A percentile compares a stretch with the other conserved stretches of the same genome.
Evolutionary conservation across 1,140 invertebrate species (phyloP).

Genomic region (Drosophila sechellia): DNA sequence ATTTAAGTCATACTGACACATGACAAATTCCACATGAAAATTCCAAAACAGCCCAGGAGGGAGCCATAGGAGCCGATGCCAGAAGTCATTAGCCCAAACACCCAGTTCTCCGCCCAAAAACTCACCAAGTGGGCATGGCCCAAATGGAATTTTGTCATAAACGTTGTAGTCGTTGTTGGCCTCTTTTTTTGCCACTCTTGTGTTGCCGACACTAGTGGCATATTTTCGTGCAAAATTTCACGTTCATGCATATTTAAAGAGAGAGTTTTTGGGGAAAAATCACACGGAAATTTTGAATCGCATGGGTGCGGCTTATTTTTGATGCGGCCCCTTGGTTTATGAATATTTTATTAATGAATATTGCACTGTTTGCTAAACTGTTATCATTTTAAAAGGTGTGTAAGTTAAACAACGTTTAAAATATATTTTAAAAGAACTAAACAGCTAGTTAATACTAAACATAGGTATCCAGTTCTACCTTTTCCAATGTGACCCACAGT

Average conservation of each 20-base stretch:
- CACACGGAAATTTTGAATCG: constrained; percentile 12
- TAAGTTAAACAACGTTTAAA: neutral
- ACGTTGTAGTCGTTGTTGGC: constrained; percentile 52
- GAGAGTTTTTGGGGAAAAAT: constrained; percentile 22
- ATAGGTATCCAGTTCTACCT: neutral
- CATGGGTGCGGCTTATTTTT: neutral
- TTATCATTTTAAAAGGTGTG: neutral
- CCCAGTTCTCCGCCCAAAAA: constrained; percentile 54
- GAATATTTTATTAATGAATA: constrained; percentile 11
- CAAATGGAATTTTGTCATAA: constrained; percentile 82
- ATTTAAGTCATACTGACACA: constrained; percentile 81
- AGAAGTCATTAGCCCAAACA: constrained; percentile 77
- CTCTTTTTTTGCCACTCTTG: constrained; percentile 18
- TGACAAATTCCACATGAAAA: constrained; percentile 78
- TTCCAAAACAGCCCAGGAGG: constrained; percentile 42
- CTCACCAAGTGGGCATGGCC: constrained; percentile 34
- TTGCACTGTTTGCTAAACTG: neutral
- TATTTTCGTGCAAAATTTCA: constrained; percentile 80
- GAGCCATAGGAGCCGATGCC: constrained; percentile 44
- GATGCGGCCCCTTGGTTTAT: neutral
- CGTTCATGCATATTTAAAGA: constrained; percentile 74
- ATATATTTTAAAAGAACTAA: neutral
- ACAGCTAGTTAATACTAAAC: no score
- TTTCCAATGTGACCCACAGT: constrained; percentile 6
- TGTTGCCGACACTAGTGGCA: constrained; percentile 55